These are phyloP conservation scores for Cuculus canorus DNA, from an alignment of 2,797 vertebrate genomes.

Conservation along the genomic window DNA sequence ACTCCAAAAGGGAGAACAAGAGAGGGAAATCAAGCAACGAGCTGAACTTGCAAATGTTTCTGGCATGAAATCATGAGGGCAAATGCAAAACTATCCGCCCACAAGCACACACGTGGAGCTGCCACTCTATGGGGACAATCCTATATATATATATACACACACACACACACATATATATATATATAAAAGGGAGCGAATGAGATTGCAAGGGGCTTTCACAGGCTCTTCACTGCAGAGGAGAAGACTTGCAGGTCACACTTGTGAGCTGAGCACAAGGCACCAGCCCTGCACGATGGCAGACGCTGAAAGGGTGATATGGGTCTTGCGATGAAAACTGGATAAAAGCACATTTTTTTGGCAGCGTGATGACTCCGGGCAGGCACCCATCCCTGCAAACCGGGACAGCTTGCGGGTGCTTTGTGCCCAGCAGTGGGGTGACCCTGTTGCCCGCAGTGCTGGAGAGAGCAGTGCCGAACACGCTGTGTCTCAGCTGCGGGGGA, in stretches of 20 bases:
- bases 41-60: constrained; percentile 61
- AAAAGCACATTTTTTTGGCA: neutral
- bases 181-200: neutral
- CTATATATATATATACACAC: neutral
- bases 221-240: neutral
- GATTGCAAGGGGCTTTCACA: neutral
- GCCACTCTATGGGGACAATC: neutral
- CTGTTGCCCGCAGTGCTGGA: neutral
- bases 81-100: constrained; percentile 43
- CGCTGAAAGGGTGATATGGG: neutral
- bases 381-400: neutral
- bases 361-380: rapidly evolving
- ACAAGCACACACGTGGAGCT: neutral
- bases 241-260: rapidly evolving
- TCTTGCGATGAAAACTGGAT: neutral
- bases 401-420: neutral
- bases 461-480: neutral
- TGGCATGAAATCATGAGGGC: constrained; percentile 65
- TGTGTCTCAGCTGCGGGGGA: neutral
- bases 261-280: neutral
- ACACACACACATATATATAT: too few species aligned
- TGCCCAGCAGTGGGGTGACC: neutral
- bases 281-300: neutral
- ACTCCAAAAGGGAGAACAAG: neutral
- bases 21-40: neutral